Evolutionary conservation across 2,113 vertebrate genomes (phyloP), one percentile per base, ranked within the genome.

Genomic region (Pluvianellus socialis): DNA sequence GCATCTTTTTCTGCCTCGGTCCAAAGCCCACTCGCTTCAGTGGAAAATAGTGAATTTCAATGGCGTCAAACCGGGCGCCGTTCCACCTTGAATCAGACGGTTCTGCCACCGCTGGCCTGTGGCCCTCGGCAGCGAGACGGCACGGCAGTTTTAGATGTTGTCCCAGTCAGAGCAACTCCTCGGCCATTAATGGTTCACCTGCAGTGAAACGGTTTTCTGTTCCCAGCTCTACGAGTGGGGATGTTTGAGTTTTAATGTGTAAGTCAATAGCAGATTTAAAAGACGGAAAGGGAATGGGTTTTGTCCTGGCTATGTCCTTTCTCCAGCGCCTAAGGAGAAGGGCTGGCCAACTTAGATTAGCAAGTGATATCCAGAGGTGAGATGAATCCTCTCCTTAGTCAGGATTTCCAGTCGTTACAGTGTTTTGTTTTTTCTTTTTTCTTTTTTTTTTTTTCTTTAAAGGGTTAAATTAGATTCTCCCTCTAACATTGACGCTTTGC

Each of bases 1-100:
- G 91, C 72, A 62, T 66, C 35, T 4, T 72, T 42, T 47, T 72
- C 79, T 95, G 84, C 90, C 84, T 76, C 70, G 93, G 53, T 82
- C 66, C 93, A 90, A 42, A 91, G 49, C 61, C 67, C n/a, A 14
- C 79, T 76, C 6, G 2, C 1, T 40, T 84, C 72, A 45, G 77
- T 94, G 77, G 70, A 61, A 81, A 91, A 59, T 13, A 26, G 17
- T 42, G 8, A 20, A 63, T n/a, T 55, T 40, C 73, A 63, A 1
- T 19, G 80, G 47, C 52, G 86, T 81, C 47, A 45, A 70, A 26
- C 44, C 2, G 20, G 73, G 74, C 7, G 4, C 68, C 1, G 9
- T 92, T 81, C 62, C 77, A 68, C 77, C 72, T 79, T 0, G 1
- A 23, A 45, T 79, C 40, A 23, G 86, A 45, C 0, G 3, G 8